Evolutionary conservation across 1,140 invertebrate species (phyloP).

Genomic region (Aethina tumida): DNA sequence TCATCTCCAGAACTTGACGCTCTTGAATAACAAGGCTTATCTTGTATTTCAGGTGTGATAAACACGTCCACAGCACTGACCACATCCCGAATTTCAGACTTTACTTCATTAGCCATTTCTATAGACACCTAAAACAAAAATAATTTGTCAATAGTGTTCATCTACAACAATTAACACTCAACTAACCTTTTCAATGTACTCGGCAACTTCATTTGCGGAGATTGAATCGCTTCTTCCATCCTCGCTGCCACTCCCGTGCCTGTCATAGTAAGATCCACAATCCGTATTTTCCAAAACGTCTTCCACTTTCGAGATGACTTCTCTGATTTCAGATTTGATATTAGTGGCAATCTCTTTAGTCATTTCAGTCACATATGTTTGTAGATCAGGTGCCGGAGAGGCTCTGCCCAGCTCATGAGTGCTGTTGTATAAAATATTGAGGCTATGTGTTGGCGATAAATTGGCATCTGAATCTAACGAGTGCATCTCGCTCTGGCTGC

Average conservation of each 20-base stretch:
- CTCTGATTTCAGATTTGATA: conserved; percentile 70
- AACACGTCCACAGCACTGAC: conserved; percentile 63
- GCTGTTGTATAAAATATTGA: conserved; percentile 39
- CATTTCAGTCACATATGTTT: conserved; percentile 64
- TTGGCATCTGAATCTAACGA: conserved; percentile 46
- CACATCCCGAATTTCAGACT: conserved; percentile 61
- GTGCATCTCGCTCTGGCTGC: conserved; percentile 59
- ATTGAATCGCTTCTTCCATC: conserved; percentile 48
- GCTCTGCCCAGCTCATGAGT: conserved; percentile 46
- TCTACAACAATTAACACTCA: too few species aligned
- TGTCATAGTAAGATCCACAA: conserved; percentile 33
- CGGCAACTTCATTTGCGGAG: conserved; percentile 57
- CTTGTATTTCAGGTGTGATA: conserved; percentile 43
- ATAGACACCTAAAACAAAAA: conserved; percentile 48
- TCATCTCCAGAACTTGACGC: conserved; percentile 22
- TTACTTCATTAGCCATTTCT: conserved; percentile 69
- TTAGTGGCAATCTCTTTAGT: conserved; percentile 68
- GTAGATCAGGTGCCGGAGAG: conserved; percentile 54
- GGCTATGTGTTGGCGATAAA: conserved; percentile 42
- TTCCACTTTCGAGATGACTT: conserved; percentile 67
- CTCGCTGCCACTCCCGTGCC: conserved; percentile 33
- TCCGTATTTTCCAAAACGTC: conserved; percentile 61
- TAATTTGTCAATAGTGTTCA: too few species aligned
- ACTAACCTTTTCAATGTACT: conserved; percentile 62
- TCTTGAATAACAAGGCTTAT: conserved; percentile 25